These are phyloP conservation scores for Noctua janthina DNA, from an alignment of 2,888 invertebrate genomes.

Conservation along the genomic window DNA sequence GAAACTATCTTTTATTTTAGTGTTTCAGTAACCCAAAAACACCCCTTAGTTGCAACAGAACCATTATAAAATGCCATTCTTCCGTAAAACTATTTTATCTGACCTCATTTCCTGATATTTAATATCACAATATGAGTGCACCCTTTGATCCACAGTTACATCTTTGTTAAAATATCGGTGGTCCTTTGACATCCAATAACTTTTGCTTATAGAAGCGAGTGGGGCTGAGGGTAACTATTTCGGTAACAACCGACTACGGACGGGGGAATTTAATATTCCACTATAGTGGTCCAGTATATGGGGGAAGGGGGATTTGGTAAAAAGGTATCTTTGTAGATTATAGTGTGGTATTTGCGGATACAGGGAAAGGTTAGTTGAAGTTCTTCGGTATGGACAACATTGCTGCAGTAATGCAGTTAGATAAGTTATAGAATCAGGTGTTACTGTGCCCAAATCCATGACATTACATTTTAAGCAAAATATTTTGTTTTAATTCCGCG, in stretches of 20 bases:
- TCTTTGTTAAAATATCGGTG: slow-evolving; percentile 48
- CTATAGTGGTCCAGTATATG: slow-evolving; percentile 37
- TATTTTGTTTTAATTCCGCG: no score
- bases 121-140: slow-evolving; percentile 38
- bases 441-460: no score
- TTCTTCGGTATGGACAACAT: background rate
- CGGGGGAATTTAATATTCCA: slow-evolving; percentile 61
- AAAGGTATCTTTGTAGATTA: slow-evolving; percentile 44
- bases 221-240: slow-evolving; percentile 53
- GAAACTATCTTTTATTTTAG: background rate
- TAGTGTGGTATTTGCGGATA: slow-evolving; percentile 16
- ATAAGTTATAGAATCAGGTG: no score
- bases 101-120: slow-evolving; percentile 32
- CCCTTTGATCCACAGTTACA: slow-evolving; percentile 47
- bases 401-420: no score
- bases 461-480: no score
- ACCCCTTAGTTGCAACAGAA: background rate
- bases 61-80: slow-evolving; percentile 28
- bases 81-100: slow-evolving; percentile 27
- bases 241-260: slow-evolving; percentile 49
- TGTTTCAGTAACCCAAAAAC: background rate
- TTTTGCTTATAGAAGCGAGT: slow-evolving; percentile 28
- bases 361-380: background rate
- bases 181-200: slow-evolving; percentile 59
- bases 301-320: slow-evolving; percentile 21